Conservation (phyloP, 2,888 invertebrate genomes). For the Chorisops tibialis region DNA sequence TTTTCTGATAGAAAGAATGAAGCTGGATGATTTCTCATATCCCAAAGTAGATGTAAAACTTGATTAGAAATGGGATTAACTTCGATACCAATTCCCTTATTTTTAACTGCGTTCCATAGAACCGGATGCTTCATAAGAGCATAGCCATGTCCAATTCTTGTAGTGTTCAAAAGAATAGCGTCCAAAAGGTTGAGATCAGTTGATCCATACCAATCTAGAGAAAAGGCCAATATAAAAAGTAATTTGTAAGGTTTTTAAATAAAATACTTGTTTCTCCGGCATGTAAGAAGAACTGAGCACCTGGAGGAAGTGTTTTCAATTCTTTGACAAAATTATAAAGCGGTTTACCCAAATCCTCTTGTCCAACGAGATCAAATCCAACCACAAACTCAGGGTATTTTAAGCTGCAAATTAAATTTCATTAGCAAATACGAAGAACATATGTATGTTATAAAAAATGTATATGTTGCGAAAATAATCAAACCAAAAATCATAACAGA, state of each 20-base stretch:
- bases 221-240: background rate
- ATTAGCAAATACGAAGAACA: no score
- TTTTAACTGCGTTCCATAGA: conserved; percentile 45
- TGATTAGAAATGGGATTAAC: conserved; percentile 51
- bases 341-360: conserved; percentile 61
- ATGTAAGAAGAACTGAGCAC: conserved; percentile 60
- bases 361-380: conserved; percentile 67
- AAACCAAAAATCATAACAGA: no score
- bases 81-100: conserved; percentile 47
- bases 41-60: conserved; percentile 56
- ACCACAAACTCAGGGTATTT: conserved; percentile 56
- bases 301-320: conserved; percentile 40
- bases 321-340: conserved; percentile 45
- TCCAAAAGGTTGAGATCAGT: conserved; percentile 60
- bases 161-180: conserved; percentile 48
- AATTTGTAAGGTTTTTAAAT: background rate
- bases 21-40: conserved; percentile 65
- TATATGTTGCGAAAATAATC: no score
- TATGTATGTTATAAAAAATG: no score
- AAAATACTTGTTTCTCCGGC: conserved; percentile 61
- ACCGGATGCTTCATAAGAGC: conserved; percentile 50
- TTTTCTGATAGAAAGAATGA: conserved; percentile 56
- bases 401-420: conserved; percentile 39
- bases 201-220: conserved; percentile 55
- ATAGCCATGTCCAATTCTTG: conserved; percentile 50